Evolutionary conservation across 2,888 invertebrate species (phyloP).

Genomic region (Dorcus hopei): DNA sequence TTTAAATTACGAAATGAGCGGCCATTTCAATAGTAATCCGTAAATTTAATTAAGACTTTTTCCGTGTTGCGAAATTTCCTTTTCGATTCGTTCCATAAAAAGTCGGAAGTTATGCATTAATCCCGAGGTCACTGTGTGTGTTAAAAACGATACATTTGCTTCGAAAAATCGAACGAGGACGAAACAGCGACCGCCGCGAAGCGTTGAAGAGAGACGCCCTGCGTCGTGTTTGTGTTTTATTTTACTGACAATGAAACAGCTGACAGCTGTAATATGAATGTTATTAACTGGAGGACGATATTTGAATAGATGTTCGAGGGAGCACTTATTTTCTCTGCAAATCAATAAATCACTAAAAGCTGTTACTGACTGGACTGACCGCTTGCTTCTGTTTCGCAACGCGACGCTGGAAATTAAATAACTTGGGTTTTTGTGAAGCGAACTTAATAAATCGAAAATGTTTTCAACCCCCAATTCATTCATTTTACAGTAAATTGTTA

Average conservation of each 20-base stretch:
- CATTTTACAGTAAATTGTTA: too few relatives aligned
- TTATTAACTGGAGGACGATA: slow-evolving; percentile 39
- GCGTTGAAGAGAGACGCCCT: slow-evolving; percentile 18
- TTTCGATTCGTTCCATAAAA: slow-evolving; percentile 7
- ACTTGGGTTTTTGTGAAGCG: too few relatives aligned
- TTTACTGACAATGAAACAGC: slow-evolving; percentile 28
- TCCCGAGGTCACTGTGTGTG: slow-evolving; percentile 11
- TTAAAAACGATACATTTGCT: slow-evolving; percentile 2
- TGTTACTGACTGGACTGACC: slow-evolving; percentile 10
- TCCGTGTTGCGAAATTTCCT: slow-evolving; percentile 12
- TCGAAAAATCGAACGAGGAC: background rate
- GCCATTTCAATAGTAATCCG: too few relatives aligned
- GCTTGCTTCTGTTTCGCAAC: background rate
- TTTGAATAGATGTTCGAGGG: slow-evolving; percentile 37
- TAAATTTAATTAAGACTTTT: too few relatives aligned
- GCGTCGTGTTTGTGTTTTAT: slow-evolving; percentile 24
- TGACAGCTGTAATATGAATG: slow-evolving; percentile 39
- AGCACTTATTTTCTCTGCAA: slow-evolving; percentile 32
- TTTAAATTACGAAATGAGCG: too few relatives aligned
- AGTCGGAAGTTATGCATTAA: slow-evolving; percentile 19
- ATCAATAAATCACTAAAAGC: slow-evolving; percentile 41
- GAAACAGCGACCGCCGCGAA: slow-evolving; percentile 3
- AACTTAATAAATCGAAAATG: too few relatives aligned
- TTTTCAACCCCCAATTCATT: too few relatives aligned
- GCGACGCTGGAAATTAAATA: too few relatives aligned